Percentiles rank a stretch among this genome's conserved stretches.
Evolutionary conservation across 1,140 invertebrate species (phyloP).

Genomic region (Odontomachus brunneus): DNA sequence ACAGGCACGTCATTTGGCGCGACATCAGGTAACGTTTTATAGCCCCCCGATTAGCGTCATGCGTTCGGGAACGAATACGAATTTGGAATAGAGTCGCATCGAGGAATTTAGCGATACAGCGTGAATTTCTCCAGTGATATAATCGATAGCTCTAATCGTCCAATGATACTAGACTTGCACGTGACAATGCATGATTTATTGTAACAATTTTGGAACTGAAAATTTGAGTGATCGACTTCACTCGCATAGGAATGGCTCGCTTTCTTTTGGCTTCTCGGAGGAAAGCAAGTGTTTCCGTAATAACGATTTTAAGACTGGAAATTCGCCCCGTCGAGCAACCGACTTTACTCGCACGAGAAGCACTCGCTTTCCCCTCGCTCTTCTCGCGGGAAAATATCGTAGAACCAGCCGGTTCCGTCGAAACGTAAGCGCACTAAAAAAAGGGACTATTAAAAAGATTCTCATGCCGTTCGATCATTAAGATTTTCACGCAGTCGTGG

Average conservation of each 20-base stretch:
- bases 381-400: slow-evolving; percentile 8
- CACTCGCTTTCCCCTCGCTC: slow-evolving; percentile 33
- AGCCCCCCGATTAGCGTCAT: slow-evolving; percentile 27
- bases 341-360: neutral
- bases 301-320: neutral
- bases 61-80: neutral
- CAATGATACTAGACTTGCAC: too few species aligned
- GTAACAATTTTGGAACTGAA: too few species aligned
- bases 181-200: too few species aligned
- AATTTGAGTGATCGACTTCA: neutral
- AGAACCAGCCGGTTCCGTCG: slow-evolving; percentile 1
- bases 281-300: too few species aligned
- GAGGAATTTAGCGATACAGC: neutral
- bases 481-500: slow-evolving; percentile 81
- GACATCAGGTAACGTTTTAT: slow-evolving; percentile 64
- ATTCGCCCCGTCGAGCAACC: neutral
- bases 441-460: slow-evolving; percentile 82
- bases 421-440: slow-evolving; percentile 3
- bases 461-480: slow-evolving; percentile 84
- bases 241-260: too few species aligned
- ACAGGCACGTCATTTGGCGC: slow-evolving; percentile 64
- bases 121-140: too few species aligned
- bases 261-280: too few species aligned
- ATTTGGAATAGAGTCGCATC: neutral
- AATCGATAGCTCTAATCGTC: too few species aligned